These are phyloP conservation scores for Drosophila guanche DNA, from an alignment of 1,140 invertebrate genomes.

Conservation along the genomic window DNA sequence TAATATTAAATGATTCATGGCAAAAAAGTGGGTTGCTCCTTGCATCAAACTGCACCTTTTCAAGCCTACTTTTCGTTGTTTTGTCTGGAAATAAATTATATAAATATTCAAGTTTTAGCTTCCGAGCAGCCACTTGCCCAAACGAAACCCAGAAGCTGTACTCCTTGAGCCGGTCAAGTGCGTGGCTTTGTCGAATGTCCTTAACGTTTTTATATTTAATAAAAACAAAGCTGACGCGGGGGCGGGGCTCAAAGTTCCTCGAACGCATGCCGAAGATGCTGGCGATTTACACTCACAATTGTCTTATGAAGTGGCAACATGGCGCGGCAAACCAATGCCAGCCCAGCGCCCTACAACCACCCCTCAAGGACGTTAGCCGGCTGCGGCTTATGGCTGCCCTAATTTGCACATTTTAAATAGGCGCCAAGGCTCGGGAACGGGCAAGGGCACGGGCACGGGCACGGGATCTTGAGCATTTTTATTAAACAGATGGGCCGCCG, in stretches of 20 bases:
- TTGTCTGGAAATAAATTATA: too few species aligned
- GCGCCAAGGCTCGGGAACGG: conserved; percentile 10
- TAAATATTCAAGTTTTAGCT: too few species aligned
- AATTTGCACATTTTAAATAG: conserved; percentile 82
- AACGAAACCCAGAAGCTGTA: too few species aligned
- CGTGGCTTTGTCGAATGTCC: conserved; percentile 8
- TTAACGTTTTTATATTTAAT: conserved; percentile 64
- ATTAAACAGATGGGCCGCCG: conserved; percentile 55
- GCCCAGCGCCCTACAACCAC: background rate
- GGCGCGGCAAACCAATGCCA: conserved; percentile 14
- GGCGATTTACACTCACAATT: conserved; percentile 69
- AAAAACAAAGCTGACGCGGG: conserved; percentile 41
- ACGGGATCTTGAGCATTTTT: conserved; percentile 49
- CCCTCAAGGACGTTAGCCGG: conserved; percentile 37
- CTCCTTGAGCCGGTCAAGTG: conserved; percentile 7
- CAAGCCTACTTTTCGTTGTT: too few species aligned
- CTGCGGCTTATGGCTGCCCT: conserved; percentile 70
- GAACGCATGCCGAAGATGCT: conserved; percentile 33
- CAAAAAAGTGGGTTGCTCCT: too few species aligned
- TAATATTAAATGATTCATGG: too few species aligned
- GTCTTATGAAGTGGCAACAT: conserved; percentile 76
- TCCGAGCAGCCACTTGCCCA: too few species aligned
- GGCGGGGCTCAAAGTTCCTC: conserved; percentile 16
- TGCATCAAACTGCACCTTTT: too few species aligned
- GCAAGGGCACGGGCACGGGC: background rate